Base-by-base conservation (phyloP, 37 sponge, comb jelly and placozoan genomes). In the Bolinopsis microptera region DNA sequence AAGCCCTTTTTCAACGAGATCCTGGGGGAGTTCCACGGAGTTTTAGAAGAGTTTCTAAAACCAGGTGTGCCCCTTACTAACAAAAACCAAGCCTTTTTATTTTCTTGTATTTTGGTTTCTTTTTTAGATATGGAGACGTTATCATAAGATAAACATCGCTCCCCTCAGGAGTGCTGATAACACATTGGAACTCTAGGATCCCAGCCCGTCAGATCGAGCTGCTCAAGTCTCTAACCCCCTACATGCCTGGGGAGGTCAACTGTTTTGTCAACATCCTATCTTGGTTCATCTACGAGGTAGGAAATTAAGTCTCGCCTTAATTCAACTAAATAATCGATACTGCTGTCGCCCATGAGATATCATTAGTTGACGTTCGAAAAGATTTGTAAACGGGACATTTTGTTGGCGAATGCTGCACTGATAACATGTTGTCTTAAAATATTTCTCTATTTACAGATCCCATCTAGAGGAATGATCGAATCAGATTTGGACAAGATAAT, bases 201-300 rank as follows among this genome's bases (percentile, higher is more conserved):
- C 90, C 90, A 33, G 61, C 26, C 3, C 24, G 90, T 39, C 90
- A 86, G 39, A 22, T 41, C 13, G 61, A 39, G 30, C 90, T 86
- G 9, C 90, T 86, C 3, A 86, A 86, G 0, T 35, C 90, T 21
- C 90, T 86, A 48, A 86, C 90, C 3, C 90, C 90, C 61, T 86
- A 86, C 90, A 86, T 86, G 90, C 90, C 90, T 0, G 90, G 90
- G 27, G 90, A 86, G 35, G 90, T 86, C 25, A 86, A 86, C 90
- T 86, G 90, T 38, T 86, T 86, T 40, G 90, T 86, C 31, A 86
- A 86, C 90, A 86, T 86, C 30, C 32, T 86, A 40, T 41, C 61
- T 2, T 86, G 90, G 90, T 86, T 86, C 90, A 41, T 86, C 13
- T 40, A 28, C 26, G 90, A 86, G 90, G 90, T 86, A 40, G 28